Conservation (phyloP, 30 jellyfish, hydroid and myxozoan genomes). For the Catostylus mosaicus region DNA sequence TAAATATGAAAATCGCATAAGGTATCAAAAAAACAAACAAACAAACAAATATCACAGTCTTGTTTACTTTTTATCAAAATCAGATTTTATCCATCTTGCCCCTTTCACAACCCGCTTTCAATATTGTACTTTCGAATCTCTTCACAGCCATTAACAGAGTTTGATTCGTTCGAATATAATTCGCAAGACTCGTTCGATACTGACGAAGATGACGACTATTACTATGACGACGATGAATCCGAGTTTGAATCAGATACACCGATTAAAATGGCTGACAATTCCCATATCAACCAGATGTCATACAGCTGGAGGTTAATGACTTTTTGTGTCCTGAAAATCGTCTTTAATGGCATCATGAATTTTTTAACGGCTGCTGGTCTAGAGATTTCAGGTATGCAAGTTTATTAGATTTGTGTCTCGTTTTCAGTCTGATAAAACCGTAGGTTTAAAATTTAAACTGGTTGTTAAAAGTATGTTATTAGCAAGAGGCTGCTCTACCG, state of each 20-base stretch:
- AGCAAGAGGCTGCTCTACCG: too few species aligned
- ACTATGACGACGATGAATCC: conserved; percentile 71
- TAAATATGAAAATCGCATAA: too few species aligned
- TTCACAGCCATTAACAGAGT: conserved; percentile 49
- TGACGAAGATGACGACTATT: conserved; percentile 52
- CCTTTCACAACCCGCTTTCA: too few species aligned
- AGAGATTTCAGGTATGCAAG: conserved; percentile 83
- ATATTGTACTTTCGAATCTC: too few species aligned
- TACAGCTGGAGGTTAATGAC: conserved; percentile 96
- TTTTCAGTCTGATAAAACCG: too few species aligned
- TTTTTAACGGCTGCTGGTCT: conserved; percentile 89
- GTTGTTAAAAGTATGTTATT: too few species aligned
- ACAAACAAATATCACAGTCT: too few species aligned
- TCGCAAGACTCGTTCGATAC: conserved; percentile 75
- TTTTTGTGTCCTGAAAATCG: conserved; percentile 75
- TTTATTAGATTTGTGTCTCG: too few species aligned
- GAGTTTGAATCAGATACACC: conserved; percentile 75
- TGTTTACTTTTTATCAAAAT: too few species aligned
- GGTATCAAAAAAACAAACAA: too few species aligned
- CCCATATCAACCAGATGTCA: conserved; percentile 76
- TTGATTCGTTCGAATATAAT: conserved; percentile 62
- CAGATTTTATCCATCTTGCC: too few species aligned
- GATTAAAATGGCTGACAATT: conserved; percentile 7
- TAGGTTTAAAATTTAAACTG: too few species aligned
- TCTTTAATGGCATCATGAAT: conserved; percentile 59